Evolutionary conservation across 2,113 vertebrate species (phyloP).

Genomic region (Ivindomyrus marchei): DNA sequence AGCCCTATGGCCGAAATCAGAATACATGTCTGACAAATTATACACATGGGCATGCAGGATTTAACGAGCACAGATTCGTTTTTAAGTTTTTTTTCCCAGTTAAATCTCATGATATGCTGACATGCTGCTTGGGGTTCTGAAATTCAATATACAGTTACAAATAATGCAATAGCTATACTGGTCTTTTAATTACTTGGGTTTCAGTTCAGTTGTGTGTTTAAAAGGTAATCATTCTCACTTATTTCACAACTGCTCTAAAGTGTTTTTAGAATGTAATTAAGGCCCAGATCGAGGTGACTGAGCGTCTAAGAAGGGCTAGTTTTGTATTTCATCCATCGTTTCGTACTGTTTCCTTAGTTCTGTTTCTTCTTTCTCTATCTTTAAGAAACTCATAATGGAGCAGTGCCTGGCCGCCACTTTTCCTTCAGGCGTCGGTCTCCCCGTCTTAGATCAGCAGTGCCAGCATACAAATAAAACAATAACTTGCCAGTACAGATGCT

Average conservation of each 20-base stretch:
- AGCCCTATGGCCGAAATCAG: neutral
- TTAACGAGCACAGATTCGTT: neutral
- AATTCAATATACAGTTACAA: neutral
- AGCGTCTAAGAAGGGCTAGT: neutral
- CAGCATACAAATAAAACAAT: neutral
- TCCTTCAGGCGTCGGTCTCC: neutral
- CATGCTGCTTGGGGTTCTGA: neutral
- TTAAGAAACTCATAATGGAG: neutral
- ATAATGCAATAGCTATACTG: neutral
- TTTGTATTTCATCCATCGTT: neutral
- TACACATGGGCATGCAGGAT: neutral
- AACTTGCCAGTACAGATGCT: neutral
- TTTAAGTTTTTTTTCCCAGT: neutral
- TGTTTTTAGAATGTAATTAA: neutral
- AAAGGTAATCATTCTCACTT: neutral
- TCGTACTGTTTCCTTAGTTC: neutral
- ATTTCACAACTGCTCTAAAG: neutral
- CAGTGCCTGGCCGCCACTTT: neutral
- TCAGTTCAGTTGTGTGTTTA: neutral
- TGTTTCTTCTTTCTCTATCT: neutral
- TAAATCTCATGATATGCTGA: neutral
- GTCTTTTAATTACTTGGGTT: neutral
- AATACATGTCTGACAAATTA: neutral
- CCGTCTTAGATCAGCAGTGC: neutral
- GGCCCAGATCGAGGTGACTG: neutral